phyloP scores from a whole-genome alignment of 1,140 invertebrate species.

The Drosophila murphyi region DNA sequence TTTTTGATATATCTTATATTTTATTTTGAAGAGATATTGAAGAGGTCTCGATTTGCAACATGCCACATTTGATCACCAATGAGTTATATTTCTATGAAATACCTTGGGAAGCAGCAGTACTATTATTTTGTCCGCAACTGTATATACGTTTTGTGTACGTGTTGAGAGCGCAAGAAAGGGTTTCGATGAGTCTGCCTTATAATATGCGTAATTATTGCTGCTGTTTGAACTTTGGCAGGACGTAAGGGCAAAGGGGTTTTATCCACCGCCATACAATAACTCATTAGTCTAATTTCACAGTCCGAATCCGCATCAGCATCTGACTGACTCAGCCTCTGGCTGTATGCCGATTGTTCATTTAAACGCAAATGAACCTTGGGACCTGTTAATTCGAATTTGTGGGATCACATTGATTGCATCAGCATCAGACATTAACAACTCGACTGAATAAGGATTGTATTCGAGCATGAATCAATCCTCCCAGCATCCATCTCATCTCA shows the following conservation, averaged over 20 bases:
- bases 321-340: not conserved
- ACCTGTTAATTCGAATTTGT: constrained; percentile 37
- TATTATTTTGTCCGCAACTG: not conserved
- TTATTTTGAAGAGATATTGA: too few relatives aligned
- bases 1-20: too few relatives aligned
- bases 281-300: constrained; percentile 65
- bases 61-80: too few relatives aligned
- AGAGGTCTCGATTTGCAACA: too few relatives aligned
- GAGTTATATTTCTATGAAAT: too few relatives aligned
- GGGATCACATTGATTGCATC: constrained; percentile 50
- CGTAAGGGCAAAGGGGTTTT: constrained; percentile 17
- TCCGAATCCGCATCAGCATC: not conserved
- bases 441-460: too few relatives aligned
- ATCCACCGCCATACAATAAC: constrained; percentile 59
- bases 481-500: too few relatives aligned
- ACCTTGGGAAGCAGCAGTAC: too few relatives aligned
- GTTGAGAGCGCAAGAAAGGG: constrained; percentile 36
- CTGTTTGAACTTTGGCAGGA: constrained; percentile 61
- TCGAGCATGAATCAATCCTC: too few relatives aligned
- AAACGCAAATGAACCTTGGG: constrained; percentile 73
- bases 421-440: not conserved
- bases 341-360: constrained; percentile 54
- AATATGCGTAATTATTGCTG: constrained; percentile 72
- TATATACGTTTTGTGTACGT: constrained; percentile 4
- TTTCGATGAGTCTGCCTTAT: constrained; percentile 30